Conservation (phyloP, 2,113 vertebrate genomes). For the Prolemur simus region DNA sequence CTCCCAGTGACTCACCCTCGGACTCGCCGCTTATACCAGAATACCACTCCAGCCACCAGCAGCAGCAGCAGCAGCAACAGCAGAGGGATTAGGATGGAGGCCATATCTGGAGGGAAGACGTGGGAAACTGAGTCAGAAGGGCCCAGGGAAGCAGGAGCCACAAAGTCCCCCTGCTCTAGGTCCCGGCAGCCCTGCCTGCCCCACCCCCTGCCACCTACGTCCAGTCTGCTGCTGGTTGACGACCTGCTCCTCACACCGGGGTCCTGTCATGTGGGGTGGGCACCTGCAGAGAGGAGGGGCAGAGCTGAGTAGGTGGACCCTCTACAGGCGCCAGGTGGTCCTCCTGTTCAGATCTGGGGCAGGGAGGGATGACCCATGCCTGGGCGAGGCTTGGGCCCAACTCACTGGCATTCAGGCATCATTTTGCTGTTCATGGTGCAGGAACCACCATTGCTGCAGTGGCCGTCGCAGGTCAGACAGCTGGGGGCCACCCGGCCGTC, state of each 20-base stretch:
- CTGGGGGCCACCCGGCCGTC: constrained; percentile 88
- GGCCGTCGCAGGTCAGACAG: constrained; percentile 91
- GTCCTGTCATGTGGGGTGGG: constrained; percentile 77
- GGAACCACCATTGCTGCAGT: constrained; percentile 90
- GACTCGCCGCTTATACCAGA: constrained; percentile 96
- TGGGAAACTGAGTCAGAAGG: background rate
- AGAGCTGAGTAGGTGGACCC: constrained; percentile 27
- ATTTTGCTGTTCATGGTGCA: constrained; percentile 89
- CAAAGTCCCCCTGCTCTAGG: rapidly evolving
- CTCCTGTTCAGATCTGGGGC: background rate
- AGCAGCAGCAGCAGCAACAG: constrained; percentile 90
- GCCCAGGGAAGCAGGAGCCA: background rate
- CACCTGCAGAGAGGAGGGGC: constrained; percentile 78
- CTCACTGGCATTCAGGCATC: constrained; percentile 94
- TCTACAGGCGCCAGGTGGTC: background rate
- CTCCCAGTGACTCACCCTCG: constrained; percentile 89
- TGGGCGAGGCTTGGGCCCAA: background rate
- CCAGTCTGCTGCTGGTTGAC: constrained; percentile 77
- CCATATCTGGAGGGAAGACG: constrained; percentile 80
- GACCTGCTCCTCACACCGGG: constrained; percentile 80
- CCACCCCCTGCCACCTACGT: constrained; percentile 74
- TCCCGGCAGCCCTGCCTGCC: rapidly evolving
- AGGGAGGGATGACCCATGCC: background rate
- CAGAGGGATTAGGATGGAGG: constrained; percentile 91
- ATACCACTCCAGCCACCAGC: constrained; percentile 88